Conservation (phyloP, 2,888 invertebrate species). For the Amphimallon solstitiale region DNA sequence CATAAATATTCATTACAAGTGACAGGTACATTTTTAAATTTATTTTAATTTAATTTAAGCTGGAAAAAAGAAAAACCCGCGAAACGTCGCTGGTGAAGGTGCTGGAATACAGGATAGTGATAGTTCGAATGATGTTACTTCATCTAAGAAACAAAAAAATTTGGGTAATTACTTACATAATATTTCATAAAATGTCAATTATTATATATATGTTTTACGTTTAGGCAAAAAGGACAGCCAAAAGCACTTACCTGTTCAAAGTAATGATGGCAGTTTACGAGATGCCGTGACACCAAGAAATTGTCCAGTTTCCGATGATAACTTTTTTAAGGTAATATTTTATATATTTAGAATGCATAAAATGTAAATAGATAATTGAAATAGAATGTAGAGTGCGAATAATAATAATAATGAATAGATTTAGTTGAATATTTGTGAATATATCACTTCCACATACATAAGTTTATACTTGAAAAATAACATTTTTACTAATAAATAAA, state of each 20-base stretch:
- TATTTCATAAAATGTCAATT: background rate
- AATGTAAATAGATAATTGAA: too few species aligned
- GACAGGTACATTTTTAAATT: too few species aligned
- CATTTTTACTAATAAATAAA: too few species aligned
- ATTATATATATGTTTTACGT: background rate
- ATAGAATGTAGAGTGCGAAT: too few species aligned
- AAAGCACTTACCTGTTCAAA: conserved; percentile 11
- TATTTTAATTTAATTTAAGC: conserved; percentile 32
- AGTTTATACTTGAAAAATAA: too few species aligned
- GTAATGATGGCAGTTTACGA: background rate
- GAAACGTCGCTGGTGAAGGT: conserved; percentile 25
- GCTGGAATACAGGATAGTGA: conserved; percentile 19
- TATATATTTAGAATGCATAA: too few species aligned
- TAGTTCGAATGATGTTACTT: background rate
- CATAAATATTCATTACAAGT: too few species aligned
- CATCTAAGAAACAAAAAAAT: conserved; percentile 5
- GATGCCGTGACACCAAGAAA: background rate
- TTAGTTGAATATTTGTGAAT: too few species aligned
- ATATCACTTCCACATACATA: too few species aligned
- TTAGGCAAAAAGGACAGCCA: conserved; percentile 22
- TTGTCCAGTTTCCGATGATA: conserved; percentile 15
- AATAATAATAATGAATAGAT: too few species aligned
- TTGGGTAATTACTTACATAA: background rate
- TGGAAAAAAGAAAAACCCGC: conserved; percentile 35
- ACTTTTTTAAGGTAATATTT: conserved; percentile 15